Evolutionary conservation across 2,113 vertebrate species (phyloP), one percentile per base, ranked within the genome.

Genomic region (Sprattus sprattus): DNA sequence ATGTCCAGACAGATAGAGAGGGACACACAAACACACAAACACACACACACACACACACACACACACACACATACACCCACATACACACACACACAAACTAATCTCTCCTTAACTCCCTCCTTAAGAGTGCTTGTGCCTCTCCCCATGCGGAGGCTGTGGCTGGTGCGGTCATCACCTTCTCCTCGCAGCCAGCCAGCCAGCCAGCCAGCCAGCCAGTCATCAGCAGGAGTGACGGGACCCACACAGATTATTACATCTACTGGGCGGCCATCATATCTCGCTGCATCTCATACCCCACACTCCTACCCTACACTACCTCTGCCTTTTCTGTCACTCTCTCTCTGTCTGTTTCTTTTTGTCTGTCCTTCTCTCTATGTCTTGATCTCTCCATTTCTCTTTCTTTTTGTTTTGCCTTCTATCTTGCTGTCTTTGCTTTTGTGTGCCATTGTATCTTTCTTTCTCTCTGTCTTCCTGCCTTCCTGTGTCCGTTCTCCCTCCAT

Each of bases 101-200:
- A 3, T 80, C 87, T 84, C 18, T 46, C 2, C 15, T 39, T 16
- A 16, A 15, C 80, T 22, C 39, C 39, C 39, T 1, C 39, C 39
- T 39, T 39, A 39, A 39, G 86, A 89, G 88, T 83, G 84, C 88
- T 89, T 84, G 91, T 10, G 9, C 46, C 46, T 47, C 46, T 47
- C 6, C 46, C 46, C 46, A 47, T 6, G 46, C 10, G 46, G 46
- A 47, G 46, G 85, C 88, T 75, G 87, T 87, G 88, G 90, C 85
- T 87, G 86, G 87, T 88, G 91, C 85, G 82, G 90, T 91, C 88
- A 84, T 87, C 89, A 85, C 83, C 89, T 90, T 39, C 44, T 22
- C 18, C 90, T 89, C 89, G 83, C 64, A 67, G 54, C 10, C 6
- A 64, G 57, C 57, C 18, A n/a, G 57, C 8, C 57, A 64, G 78